Evolutionary conservation across 2,888 invertebrate genomes (phyloP), one percentile per base, ranked within the genome.

Genomic region (Pseudolycoriella hygida): DNA sequence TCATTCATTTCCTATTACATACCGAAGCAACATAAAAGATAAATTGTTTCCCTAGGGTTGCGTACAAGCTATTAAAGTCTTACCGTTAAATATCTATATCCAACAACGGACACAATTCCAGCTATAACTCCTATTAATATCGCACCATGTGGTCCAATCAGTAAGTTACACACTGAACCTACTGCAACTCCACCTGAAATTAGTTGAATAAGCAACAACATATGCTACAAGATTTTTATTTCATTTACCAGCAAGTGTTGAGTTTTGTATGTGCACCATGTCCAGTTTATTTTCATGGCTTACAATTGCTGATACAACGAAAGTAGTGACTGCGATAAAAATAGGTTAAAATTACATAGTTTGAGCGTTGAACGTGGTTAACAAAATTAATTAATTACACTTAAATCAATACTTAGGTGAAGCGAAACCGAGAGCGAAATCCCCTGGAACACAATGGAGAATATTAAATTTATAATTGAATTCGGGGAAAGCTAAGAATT

Each of bases 191-290:
- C 92, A 17, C 93, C 92, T 44, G 8, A 25, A 25, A 25, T 25
- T 25, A 8, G 25, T 25, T 25, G 25, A 25, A 25, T 25, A 8
- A 25, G 25, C 25, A 25, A 25, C 25, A 25, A 25, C 25, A 25
- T 25, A 25, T 25, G 25, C 25, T 25, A 25, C 25, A 25, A 6
- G 25, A 4, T 25, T 25, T 25, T 8, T 25, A 6, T 8, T 25
- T 25, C 8, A 25, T 8, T 8, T 25, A 25, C 25, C 25, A 8
- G 93, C 92, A 42, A 94, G 63, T 0, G 92, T 90, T 2, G 93
- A 83, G 67, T 94, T 94, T 67, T 94, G 93, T 44, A 93, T 70
- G 66, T 94, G 93, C 3, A 89, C 87, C 87, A 90, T 89, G 61
- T 85, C 83, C 55, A 89, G 79, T 65, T 82, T 84, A 53, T 76